Percentiles rank a stretch among this genome's conserved stretches.
Conservation (phyloP, 2,888 invertebrate species). For the Onthophagus sagittarius region DNA sequence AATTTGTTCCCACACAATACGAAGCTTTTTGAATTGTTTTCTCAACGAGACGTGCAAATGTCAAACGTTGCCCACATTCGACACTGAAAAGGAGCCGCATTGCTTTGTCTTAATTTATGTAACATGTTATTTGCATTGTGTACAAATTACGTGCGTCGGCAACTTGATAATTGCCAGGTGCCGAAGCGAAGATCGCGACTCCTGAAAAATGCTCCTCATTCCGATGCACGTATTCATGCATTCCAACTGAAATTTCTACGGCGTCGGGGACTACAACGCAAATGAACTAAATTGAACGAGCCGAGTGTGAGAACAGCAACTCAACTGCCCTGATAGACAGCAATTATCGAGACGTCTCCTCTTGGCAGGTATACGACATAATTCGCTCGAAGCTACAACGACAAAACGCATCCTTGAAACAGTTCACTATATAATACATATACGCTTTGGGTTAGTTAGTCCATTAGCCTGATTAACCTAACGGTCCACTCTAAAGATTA, state of each 20-base stretch:
- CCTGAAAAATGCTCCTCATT: neutral
- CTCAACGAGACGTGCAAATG: neutral
- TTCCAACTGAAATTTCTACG: neutral
- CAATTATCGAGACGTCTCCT: neutral
- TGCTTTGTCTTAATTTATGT: constrained; percentile 1
- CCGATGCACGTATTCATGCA: neutral
- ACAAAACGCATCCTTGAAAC: neutral
- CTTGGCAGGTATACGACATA: neutral
- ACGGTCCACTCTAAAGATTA: neutral
- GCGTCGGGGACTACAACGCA: neutral
- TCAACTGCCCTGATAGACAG: neutral
- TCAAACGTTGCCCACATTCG: neutral
- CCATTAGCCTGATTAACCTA: neutral
- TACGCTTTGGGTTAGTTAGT: neutral
- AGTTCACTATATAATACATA: too few relatives aligned
- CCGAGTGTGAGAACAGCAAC: neutral
- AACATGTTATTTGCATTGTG: constrained; percentile 12
- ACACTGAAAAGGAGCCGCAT: neutral
- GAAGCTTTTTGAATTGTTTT: neutral
- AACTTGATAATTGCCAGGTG: constrained; percentile 9
- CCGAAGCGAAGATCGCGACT: neutral
- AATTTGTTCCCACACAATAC: neutral
- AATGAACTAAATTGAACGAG: neutral
- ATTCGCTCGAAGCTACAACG: neutral
- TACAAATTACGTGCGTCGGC: constrained; percentile 1